Base-by-base conservation (phyloP, 2,797 vertebrate genomes). In the Centroberyx gerrardi region DNA sequence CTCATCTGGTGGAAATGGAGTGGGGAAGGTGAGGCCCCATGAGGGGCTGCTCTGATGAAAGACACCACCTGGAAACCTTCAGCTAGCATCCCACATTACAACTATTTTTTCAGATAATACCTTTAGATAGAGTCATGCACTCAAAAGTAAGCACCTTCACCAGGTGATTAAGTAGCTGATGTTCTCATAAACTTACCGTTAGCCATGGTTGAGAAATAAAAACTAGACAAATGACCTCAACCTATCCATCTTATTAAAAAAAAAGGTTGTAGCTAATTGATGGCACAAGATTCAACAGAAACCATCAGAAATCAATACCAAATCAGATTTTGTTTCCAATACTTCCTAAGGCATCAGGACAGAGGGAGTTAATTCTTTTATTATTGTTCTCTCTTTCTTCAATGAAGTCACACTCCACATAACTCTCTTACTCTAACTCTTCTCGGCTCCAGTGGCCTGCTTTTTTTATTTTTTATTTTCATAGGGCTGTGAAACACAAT, bases 401-500 rank as follows among this genome's bases (percentile, higher is more conserved):
- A 89, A 83, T 90, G 87, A 90, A 84, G 82, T 91, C 85, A 90
- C 60, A 58, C 76, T 78, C 64, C 28, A 63, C 69, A 83, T 68
- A 74, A 80, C 68, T 74, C 58, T 78, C 55, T 69, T 76, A 82
- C 86, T 84, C 82, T 44, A 71, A 71, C 75, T 77, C 82, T 82
- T 66, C 65, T 59, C 66, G 71, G 69, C 54, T 86, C 68, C 36
- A 63, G 76, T 79, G 74, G 64, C 48, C 74, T 79, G 58, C 53
- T 71, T 69, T 76, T 74, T 76, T 49, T 59, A 75, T 76, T 85
- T 74, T 80, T 62, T 84, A 74, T 72, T 80, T 68, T 62, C 62
- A 28, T 56, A 67, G 28, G 12, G 59, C 74, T 61, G 72, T 76
- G 86, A 82, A 95, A 93, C 87, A 94, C 91, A 94, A 94, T 94